Evolutionary conservation across 2,888 invertebrate genomes (phyloP), one percentile per base, ranked within the genome.

Genomic region (Acanthosepion lycidas): DNA sequence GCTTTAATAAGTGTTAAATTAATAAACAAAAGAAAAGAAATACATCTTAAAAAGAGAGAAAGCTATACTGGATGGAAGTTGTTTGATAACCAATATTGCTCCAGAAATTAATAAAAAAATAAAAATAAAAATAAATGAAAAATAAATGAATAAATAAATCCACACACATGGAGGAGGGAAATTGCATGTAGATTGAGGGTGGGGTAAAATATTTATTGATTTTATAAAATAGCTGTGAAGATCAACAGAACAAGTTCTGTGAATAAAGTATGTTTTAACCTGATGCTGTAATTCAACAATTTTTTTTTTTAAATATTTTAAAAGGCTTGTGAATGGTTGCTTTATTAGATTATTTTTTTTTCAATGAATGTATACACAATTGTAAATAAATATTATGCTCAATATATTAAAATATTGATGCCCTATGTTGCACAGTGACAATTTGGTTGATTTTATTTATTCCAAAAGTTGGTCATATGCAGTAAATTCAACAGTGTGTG

Each of bases 21-120:
- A 78, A 23, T 78, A 78, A 23, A 33, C n/a, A n/a, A 78, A 78
- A 28, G n/a, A 28, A 78, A n/a, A 33, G 12, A 23, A 78, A 78
- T 33, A 78, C 1, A n/a, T 78, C 33, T 78, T 78, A 33, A 78
- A 20, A 59, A 59, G 55, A 59, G 59, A 59, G 78, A n/a, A 93
- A 53, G 93, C 93, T 93, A 93, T 53, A 93, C 93, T 93, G 93
- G 93, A 93, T 93, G 93, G 93, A 93, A 93, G 53, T 26, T 51
- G 12, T 92, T 92, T 92, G 42, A 28, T 53, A 93, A 93, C 93
- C 49, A 53, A 93, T 93, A 93, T 93, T 93, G 93, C 49, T 93
- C 6, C 28, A 93, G 26, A 93, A 33, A 93, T n/a, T 26, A 8
- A 51, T n/a, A 23, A 51, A 6, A 93, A 93, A n/a, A 78, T 8